These are phyloP conservation scores for Poeciliopsis presidionis DNA, from an alignment of 2,797 vertebrate genomes.

Conservation along the genomic window DNA sequence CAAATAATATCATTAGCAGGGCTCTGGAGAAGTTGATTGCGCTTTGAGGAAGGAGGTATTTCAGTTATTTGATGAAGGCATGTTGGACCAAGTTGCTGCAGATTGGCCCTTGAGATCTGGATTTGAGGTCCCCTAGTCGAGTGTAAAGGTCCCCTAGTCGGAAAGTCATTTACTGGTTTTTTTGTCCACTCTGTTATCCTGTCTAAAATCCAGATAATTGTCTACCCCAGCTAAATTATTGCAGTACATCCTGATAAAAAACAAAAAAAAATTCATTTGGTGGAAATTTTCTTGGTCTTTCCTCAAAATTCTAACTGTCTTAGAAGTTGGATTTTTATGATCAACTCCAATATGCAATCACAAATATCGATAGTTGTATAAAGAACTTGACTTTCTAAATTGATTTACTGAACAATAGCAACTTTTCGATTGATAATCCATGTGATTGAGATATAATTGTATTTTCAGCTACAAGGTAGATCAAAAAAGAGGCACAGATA, in stretches of 20 bases:
- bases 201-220: background rate
- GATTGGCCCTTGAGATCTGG: too few species aligned
- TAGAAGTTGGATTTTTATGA: background rate
- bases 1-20: too few species aligned
- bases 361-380: background rate
- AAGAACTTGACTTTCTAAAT: background rate
- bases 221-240: background rate
- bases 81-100: too few species aligned
- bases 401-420: background rate
- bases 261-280: background rate
- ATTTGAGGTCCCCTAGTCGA: too few species aligned
- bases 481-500: background rate
- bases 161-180: background rate
- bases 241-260: background rate
- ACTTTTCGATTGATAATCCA: background rate
- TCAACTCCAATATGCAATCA: background rate
- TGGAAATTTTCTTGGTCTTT: background rate
- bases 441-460: background rate
- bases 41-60: too few species aligned
- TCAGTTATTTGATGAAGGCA: too few species aligned
- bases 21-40: too few species aligned
- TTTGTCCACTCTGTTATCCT: background rate
- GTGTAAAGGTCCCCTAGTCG: background rate
- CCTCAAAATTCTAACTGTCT: background rate
- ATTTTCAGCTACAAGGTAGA: background rate